These are phyloP conservation scores for Thymallus thymallus DNA, from an alignment of 2,113 vertebrate genomes.

Conservation along the genomic window DNA sequence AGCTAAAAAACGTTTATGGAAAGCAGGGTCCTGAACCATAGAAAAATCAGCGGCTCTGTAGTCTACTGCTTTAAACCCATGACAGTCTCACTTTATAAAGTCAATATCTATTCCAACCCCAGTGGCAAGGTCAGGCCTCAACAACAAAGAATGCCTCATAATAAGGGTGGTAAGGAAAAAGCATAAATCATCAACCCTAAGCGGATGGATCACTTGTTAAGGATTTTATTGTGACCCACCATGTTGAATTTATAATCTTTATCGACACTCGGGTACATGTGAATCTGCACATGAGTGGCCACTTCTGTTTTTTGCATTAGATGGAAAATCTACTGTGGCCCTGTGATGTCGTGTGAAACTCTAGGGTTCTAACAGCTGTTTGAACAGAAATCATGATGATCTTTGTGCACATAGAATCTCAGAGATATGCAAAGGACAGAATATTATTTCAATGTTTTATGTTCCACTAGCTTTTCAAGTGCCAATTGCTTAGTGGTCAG, in stretches of 20 bases:
- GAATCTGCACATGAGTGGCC: neutral
- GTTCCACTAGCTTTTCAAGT: too few relatives aligned
- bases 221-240: neutral
- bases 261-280: neutral
- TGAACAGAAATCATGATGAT: neutral
- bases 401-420: too few relatives aligned
- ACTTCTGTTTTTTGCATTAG: neutral
- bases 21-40: neutral
- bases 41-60: neutral
- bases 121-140: neutral
- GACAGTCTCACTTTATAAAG: neutral
- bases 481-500: too few relatives aligned
- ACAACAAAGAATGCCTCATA: neutral
- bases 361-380: neutral
- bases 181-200: neutral
- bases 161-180: neutral
- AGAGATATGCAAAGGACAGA: too few relatives aligned
- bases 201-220: neutral
- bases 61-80: neutral
- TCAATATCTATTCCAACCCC: neutral
- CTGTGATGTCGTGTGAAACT: neutral
- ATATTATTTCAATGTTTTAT: too few relatives aligned
- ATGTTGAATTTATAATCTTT: neutral
- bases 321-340: neutral
- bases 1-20: neutral